Percentiles rank a stretch among this genome's conserved stretches.
Evolutionary conservation across 30 jellyfish, hydroid and myxozoan genomes (phyloP).

Genomic region (Euphysa ruthae): DNA sequence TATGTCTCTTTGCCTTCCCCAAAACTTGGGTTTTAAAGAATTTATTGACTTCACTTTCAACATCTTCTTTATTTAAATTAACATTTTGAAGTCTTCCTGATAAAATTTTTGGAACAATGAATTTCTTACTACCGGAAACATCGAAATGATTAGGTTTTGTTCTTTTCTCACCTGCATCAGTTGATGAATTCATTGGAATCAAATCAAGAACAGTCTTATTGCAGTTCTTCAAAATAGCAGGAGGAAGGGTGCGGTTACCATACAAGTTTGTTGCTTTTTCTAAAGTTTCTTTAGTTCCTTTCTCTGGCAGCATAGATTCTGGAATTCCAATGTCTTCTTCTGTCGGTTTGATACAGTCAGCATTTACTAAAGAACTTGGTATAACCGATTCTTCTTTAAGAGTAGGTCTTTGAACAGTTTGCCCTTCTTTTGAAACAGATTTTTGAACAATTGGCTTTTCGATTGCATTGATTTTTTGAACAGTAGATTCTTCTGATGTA

Average conservation of each 20-base stretch:
- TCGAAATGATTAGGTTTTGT: neutral
- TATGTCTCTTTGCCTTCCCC: neutral
- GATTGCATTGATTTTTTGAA: too few species aligned
- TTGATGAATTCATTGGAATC: neutral
- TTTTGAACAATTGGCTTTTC: too few species aligned
- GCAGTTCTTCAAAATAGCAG: neutral
- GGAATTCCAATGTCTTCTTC: neutral
- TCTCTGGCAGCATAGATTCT: neutral
- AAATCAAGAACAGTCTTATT: neutral
- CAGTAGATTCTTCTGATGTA: too few species aligned
- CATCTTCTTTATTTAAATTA: constrained; percentile 2
- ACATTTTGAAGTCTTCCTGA: neutral
- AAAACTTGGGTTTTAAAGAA: neutral
- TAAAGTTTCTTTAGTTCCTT: neutral
- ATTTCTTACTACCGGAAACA: neutral
- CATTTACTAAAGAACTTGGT: too few species aligned
- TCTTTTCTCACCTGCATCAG: neutral
- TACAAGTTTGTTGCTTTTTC: neutral
- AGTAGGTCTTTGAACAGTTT: too few species aligned
- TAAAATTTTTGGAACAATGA: neutral
- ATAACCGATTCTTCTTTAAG: too few species aligned
- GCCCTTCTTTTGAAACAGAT: too few species aligned
- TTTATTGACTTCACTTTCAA: constrained; percentile 6
- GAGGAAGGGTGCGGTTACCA: neutral
- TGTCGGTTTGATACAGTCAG: neutral